Conservation (phyloP, 2,113 vertebrate species). For the Clarias magur region DNA sequence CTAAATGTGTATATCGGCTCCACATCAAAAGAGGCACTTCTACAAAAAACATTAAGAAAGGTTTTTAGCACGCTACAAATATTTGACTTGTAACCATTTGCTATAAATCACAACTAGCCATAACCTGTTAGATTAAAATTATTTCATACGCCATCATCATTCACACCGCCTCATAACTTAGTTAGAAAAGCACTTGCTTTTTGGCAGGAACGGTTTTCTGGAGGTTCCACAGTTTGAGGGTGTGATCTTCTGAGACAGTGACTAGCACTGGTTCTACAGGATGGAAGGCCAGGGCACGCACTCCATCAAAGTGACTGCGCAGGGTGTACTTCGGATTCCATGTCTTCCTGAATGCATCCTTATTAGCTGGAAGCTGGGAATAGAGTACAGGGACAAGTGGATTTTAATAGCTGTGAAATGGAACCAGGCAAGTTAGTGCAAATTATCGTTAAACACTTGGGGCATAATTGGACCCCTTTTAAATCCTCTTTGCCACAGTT, state of each 20-base stretch:
- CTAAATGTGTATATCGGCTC: conserved; percentile 98
- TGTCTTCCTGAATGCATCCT: conserved; percentile 97
- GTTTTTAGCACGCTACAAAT: neutral
- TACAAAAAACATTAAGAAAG: conserved; percentile 64
- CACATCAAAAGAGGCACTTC: conserved; percentile 99
- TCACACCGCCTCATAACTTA: neutral
- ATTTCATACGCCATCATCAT: neutral
- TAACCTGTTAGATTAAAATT: neutral
- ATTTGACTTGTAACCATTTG: neutral
- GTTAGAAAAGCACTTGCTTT: conserved; percentile 78
- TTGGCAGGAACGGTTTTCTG: conserved; percentile 99
- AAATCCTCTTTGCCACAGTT: no score
- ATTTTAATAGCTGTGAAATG: conserved; percentile 31
- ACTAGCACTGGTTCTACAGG: conserved; percentile 95
- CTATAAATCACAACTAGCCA: neutral
- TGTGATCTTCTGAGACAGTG: conserved; percentile 98
- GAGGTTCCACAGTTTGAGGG: conserved; percentile 98
- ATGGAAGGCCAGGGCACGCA: conserved; percentile 94
- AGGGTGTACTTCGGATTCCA: conserved; percentile 98
- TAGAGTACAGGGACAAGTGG: conserved; percentile 27
- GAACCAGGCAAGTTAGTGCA: conserved; percentile 6
- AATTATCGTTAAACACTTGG: neutral
- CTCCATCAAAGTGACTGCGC: conserved; percentile 96
- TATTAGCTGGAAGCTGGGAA: conserved; percentile 88
- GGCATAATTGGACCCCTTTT: no score